Evolutionary conservation across 2,888 invertebrate genomes (phyloP).

Genomic region (Hirtodrosophila duncani): DNA sequence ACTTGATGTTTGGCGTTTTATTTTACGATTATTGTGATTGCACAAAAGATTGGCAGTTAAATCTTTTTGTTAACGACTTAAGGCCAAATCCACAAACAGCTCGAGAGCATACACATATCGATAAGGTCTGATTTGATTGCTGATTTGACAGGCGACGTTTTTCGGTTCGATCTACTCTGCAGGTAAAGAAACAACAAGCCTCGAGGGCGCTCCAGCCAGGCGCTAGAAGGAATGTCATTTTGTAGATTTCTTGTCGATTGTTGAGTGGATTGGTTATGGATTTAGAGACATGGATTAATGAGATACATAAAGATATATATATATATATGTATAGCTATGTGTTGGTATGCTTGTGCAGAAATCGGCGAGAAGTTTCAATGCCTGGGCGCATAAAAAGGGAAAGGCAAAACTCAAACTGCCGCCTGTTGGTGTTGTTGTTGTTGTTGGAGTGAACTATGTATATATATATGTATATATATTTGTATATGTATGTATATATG

Average conservation of each 20-base stretch:
- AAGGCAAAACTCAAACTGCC: conserved; percentile 53
- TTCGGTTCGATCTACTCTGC: too few species aligned
- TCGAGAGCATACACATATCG: conserved; percentile 51
- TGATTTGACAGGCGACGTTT: conserved; percentile 53
- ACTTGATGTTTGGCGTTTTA: conserved; percentile 60
- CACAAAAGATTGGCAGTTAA: conserved; percentile 61
- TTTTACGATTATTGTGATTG: conserved; percentile 44
- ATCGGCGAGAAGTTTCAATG: conserved; percentile 35
- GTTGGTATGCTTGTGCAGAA: conserved; percentile 20
- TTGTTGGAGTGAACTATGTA: conserved; percentile 35
- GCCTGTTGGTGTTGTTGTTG: conserved; percentile 38
- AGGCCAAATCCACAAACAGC: conserved; percentile 42
- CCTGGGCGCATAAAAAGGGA: conserved; percentile 49
- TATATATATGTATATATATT: conserved; percentile 6
- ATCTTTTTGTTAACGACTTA: conserved; percentile 60
- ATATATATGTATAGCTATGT: conserved; percentile 43
- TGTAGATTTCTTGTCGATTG: conserved; percentile 44
- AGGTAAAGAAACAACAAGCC: conserved; percentile 28
- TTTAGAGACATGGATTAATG: conserved; percentile 19
- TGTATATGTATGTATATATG: conserved; percentile 48
- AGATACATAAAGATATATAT: conserved; percentile 11
- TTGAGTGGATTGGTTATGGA: conserved; percentile 49
- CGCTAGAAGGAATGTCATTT: conserved; percentile 59
- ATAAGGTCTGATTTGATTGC: conserved; percentile 51
- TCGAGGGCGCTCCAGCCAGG: conserved; percentile 45